These are phyloP conservation scores for Triplophysa siluroides DNA, from an alignment of 2,113 vertebrate genomes.

Conservation along the genomic window DNA sequence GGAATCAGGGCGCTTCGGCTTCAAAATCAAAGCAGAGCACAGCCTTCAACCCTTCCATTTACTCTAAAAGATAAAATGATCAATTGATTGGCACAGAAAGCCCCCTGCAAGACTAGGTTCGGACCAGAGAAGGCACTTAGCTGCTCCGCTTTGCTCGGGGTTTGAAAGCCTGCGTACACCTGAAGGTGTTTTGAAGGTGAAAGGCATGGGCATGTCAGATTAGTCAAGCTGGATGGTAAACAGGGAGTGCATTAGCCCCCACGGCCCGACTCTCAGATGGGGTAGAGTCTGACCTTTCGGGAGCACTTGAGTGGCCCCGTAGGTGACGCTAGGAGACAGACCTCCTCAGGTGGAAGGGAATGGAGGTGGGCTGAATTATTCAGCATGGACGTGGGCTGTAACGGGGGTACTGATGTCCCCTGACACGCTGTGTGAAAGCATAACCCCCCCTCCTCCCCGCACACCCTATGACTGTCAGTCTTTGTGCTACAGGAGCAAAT, in stretches of 20 bases:
- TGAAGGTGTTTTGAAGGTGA: conserved; percentile 73
- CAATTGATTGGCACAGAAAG: conserved; percentile 59
- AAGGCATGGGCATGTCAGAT: conserved; percentile 67
- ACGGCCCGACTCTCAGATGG: conserved; percentile 47
- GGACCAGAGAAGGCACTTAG: conserved; percentile 72
- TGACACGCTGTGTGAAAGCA: conserved; percentile 58
- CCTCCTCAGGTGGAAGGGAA: conserved; percentile 82
- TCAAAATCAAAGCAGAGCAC: conserved; percentile 60
- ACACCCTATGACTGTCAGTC: conserved; percentile 55
- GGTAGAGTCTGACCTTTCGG: conserved; percentile 75
- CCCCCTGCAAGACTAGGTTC: conserved; percentile 39
- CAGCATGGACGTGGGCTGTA: conserved; percentile 64
- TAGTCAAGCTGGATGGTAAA: conserved; percentile 65
- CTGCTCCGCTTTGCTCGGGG: conserved; percentile 27
- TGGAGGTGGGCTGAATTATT: conserved; percentile 80
- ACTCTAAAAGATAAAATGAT: conserved; percentile 56
- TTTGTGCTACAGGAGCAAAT: conserved; percentile 54
- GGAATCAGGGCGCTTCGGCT: conserved; percentile 1
- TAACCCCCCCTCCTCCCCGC: conserved; percentile 29
- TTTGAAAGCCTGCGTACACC: conserved; percentile 52
- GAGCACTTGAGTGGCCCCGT: conserved; percentile 78
- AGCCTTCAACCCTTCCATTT: conserved; percentile 59
- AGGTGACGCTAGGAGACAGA: conserved; percentile 82
- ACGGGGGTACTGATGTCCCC: conserved; percentile 66
- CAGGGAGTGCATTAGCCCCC: conserved; percentile 66